A percentile compares a stretch with the other conserved stretches of the same genome.
Conservation (phyloP, 1,140 invertebrate genomes). For the Caenorhabditis remanei region DNA sequence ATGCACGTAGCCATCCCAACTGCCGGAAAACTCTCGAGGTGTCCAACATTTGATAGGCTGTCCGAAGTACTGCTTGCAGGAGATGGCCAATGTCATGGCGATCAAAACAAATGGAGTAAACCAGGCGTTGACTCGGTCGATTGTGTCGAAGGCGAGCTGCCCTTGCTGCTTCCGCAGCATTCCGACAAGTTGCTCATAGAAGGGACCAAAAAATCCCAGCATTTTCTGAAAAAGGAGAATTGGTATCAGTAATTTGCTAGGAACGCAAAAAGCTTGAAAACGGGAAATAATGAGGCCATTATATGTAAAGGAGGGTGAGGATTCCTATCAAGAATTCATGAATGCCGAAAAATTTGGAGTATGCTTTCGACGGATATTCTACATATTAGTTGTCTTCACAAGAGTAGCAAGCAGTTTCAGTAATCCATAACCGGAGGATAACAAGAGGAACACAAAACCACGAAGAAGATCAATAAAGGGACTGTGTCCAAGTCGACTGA, state of each 20-base stretch:
- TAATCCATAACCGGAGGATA: too few relatives aligned
- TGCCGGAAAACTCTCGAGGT: constrained; percentile 78
- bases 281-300: too few relatives aligned
- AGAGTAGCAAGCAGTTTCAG: too few relatives aligned
- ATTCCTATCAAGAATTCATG: too few relatives aligned
- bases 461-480: too few relatives aligned
- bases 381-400: too few relatives aligned
- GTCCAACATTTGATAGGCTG: constrained; percentile 79
- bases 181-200: constrained; percentile 50
- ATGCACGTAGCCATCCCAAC: constrained; percentile 68
- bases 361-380: too few relatives aligned
- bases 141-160: constrained; percentile 56
- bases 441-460: background rate
- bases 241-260: too few relatives aligned
- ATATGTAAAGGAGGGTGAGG: background rate
- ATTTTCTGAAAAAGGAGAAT: constrained; percentile 9
- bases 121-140: constrained; percentile 59
- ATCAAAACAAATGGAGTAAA: constrained; percentile 56
- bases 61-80: constrained; percentile 75
- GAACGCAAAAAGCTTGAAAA: background rate
- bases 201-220: constrained; percentile 45
- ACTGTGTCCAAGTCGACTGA: background rate
- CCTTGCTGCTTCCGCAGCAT: constrained; percentile 51
- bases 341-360: too few relatives aligned
- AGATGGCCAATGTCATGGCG: constrained; percentile 55